Percentiles rank a stretch among this genome's conserved stretches.
Conservation (phyloP, 1,140 invertebrate species). For the Drosophila repleta region DNA sequence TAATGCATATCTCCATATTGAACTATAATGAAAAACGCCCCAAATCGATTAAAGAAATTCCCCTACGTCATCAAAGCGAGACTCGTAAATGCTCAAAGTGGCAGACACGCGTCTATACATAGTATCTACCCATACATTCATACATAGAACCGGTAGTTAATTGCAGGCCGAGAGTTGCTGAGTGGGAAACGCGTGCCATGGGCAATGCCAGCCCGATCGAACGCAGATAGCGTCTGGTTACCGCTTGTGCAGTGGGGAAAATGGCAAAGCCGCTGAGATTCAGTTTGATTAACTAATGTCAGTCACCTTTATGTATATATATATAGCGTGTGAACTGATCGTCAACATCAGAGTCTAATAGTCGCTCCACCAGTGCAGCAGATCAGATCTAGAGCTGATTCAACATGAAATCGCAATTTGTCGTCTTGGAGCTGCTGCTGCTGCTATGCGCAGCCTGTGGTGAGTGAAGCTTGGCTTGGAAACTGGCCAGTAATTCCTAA, state of each 20-base stretch:
- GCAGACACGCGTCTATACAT: neutral
- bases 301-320: constrained; percentile 19
- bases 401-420: constrained; percentile 43
- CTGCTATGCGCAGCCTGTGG: constrained; percentile 35
- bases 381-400: constrained; percentile 44
- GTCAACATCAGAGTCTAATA: constrained; percentile 52
- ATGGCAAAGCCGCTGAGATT: constrained; percentile 9
- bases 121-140: neutral
- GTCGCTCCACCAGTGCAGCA: constrained; percentile 31
- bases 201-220: constrained; percentile 40
- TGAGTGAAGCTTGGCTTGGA: constrained; percentile 11
- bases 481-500: neutral
- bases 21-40: constrained; percentile 10
- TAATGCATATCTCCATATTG: neutral
- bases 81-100: constrained; percentile 41
- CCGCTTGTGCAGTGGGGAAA: neutral
- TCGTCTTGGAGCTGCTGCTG: constrained; percentile 43
- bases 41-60: constrained; percentile 31
- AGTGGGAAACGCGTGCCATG: constrained; percentile 45
- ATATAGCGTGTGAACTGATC: constrained; percentile 38
- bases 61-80: constrained; percentile 21
- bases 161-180: constrained; percentile 1
- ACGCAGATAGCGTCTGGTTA: neutral
- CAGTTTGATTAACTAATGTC: constrained; percentile 12
- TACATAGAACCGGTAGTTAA: constrained; percentile 43